Conservation (phyloP, 1,140 invertebrate species). For the Temnothorax longispinosus region DNA sequence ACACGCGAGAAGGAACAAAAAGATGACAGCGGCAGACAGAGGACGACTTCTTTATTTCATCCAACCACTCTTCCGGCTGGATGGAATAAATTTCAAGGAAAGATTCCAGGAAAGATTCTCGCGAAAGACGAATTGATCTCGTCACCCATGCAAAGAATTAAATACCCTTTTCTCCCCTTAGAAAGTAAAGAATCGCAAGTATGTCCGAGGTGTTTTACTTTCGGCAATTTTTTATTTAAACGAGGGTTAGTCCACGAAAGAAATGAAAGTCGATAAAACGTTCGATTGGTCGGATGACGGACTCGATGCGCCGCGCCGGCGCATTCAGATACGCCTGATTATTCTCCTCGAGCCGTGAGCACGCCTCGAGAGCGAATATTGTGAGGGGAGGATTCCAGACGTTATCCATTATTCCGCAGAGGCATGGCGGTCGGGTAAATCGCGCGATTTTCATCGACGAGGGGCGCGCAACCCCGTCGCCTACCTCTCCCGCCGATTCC, state of each 20-base stretch:
- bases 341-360: background rate
- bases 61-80: slow-evolving; percentile 49
- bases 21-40: slow-evolving; percentile 51
- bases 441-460: slow-evolving; percentile 74
- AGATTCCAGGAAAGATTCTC: slow-evolving; percentile 48
- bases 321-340: slow-evolving; percentile 49
- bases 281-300: slow-evolving; percentile 15
- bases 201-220: background rate
- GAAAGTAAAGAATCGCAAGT: background rate
- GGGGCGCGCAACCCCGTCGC: background rate
- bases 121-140: slow-evolving; percentile 39
- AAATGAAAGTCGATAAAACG: slow-evolving; percentile 28
- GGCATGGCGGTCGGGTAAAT: slow-evolving; percentile 72
- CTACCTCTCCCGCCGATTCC: slow-evolving; percentile 44
- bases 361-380: slow-evolving; percentile 56
- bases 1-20: slow-evolving; percentile 52
- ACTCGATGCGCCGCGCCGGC: background rate
- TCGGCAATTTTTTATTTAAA: background rate
- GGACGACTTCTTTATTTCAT: slow-evolving; percentile 56
- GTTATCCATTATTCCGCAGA: slow-evolving; percentile 74
- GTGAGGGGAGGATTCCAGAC: slow-evolving; percentile 65
- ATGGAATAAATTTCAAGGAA: slow-evolving; percentile 55
- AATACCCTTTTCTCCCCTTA: background rate
- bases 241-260: background rate
- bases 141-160: slow-evolving; percentile 26